Conservation (phyloP, 2,113 vertebrate species). For the Lepisosteus oculatus region DNA sequence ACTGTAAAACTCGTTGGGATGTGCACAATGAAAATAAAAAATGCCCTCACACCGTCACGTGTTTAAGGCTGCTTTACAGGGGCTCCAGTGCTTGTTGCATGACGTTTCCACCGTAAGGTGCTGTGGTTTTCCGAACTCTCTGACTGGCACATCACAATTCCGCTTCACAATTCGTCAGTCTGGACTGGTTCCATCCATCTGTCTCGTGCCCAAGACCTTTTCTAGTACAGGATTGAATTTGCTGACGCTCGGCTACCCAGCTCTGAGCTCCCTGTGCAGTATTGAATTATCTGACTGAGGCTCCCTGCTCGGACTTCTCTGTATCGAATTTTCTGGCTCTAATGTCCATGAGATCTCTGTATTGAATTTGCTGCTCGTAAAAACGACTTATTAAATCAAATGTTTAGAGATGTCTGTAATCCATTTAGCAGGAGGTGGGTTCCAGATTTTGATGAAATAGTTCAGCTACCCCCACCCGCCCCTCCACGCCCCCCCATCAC, state of each 20-base stretch:
- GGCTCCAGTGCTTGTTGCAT: no score
- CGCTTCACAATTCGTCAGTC: conserved; percentile 17
- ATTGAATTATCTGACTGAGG: conserved; percentile 39
- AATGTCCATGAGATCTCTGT: conserved; percentile 45
- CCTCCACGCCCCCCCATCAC: not conserved
- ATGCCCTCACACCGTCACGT: no score
- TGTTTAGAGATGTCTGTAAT: conserved; percentile 54
- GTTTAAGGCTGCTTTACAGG: no score
- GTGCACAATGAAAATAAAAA: no score
- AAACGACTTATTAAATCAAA: conserved; percentile 58
- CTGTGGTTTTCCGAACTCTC: no score
- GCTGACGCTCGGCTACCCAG: conserved; percentile 30
- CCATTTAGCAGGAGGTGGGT: conserved; percentile 35
- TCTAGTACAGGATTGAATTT: conserved; percentile 38
- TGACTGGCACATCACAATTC: no score
- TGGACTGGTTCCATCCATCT: conserved; percentile 32
- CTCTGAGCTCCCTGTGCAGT: conserved; percentile 29
- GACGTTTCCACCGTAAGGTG: no score
- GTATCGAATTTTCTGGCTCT: conserved; percentile 43
- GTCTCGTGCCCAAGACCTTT: conserved; percentile 27
- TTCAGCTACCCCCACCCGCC: conserved; percentile 20
- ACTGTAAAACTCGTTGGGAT: no score
- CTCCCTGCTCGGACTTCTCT: conserved; percentile 22
- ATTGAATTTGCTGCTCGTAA: conserved; percentile 54
- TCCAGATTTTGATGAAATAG: conserved; percentile 29